A percentile compares a stretch with the other conserved stretches of the same genome.
phyloP scores from a whole-genome alignment of 2,113 vertebrate genomes.

The Alectura lathami region DNA sequence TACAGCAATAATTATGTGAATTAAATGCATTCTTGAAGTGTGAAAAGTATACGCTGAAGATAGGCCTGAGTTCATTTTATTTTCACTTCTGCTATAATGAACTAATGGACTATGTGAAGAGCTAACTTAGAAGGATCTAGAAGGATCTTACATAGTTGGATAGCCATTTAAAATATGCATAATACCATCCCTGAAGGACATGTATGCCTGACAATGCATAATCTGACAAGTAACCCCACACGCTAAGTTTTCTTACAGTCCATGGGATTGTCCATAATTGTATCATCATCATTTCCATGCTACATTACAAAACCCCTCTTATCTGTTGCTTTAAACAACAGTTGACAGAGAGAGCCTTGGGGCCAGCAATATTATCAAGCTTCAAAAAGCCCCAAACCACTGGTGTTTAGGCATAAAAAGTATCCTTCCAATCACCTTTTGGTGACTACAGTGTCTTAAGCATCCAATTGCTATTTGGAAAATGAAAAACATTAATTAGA shows the following conservation, averaged over 20 bases:
- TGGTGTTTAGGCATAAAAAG: background rate
- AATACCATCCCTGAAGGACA: background rate
- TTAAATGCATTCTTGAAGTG: slow-evolving; percentile 15
- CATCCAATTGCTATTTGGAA: background rate
- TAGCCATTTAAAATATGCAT: background rate
- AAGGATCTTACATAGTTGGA: background rate
- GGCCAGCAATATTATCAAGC: background rate
- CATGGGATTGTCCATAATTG: background rate
- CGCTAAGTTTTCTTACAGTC: background rate
- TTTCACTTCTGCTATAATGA: background rate
- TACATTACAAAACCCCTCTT: background rate
- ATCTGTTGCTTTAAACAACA: background rate
- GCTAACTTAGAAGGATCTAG: background rate
- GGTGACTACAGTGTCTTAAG: background rate
- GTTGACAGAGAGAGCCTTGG: background rate
- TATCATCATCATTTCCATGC: background rate
- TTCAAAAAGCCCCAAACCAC: background rate
- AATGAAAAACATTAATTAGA: background rate
- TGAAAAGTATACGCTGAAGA: slow-evolving; percentile 15
- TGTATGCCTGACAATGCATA: background rate
- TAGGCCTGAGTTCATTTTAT: background rate
- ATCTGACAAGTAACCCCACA: background rate
- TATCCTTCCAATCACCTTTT: background rate
- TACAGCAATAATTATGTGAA: background rate
- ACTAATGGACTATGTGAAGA: background rate